These are phyloP conservation scores for Bolinopsis microptera DNA, from an alignment of 37 sponge, comb jelly and placozoan genomes.

Conservation along the genomic window DNA sequence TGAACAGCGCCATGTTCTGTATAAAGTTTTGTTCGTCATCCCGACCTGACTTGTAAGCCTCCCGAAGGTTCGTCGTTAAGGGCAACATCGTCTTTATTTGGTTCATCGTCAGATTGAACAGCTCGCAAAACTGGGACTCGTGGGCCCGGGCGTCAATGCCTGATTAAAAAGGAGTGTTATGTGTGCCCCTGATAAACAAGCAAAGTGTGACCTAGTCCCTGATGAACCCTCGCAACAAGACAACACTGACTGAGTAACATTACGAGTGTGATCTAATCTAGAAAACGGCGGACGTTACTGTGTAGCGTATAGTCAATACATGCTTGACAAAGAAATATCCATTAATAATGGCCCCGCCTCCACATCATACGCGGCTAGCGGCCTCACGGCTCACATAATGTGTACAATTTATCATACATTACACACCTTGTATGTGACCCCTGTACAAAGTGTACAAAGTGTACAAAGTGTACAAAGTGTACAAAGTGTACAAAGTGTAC, in stretches of 20 bases:
- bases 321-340: neutral
- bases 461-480: too few relatives aligned
- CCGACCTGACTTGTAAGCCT: slow-evolving; percentile 91
- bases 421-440: too few relatives aligned
- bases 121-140: slow-evolving; percentile 75
- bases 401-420: too few relatives aligned
- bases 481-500: too few relatives aligned
- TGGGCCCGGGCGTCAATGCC: slow-evolving; percentile 83
- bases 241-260: too few relatives aligned
- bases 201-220: neutral
- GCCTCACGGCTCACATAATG: too few relatives aligned
- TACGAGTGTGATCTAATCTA: neutral
- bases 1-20: slow-evolving; percentile 93
- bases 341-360: neutral
- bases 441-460: too few relatives aligned
- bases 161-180: slow-evolving; percentile 69
- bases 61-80: slow-evolving; percentile 84
- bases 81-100: slow-evolving; percentile 97
- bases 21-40: slow-evolving; percentile 97
- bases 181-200: neutral
- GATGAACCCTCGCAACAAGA: too few relatives aligned
- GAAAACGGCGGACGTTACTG: neutral
- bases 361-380: too few relatives aligned
- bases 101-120: slow-evolving; percentile 85
- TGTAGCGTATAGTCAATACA: neutral